Conservation (phyloP, 2,888 invertebrate species). For the Leptopterna dolabrata region DNA sequence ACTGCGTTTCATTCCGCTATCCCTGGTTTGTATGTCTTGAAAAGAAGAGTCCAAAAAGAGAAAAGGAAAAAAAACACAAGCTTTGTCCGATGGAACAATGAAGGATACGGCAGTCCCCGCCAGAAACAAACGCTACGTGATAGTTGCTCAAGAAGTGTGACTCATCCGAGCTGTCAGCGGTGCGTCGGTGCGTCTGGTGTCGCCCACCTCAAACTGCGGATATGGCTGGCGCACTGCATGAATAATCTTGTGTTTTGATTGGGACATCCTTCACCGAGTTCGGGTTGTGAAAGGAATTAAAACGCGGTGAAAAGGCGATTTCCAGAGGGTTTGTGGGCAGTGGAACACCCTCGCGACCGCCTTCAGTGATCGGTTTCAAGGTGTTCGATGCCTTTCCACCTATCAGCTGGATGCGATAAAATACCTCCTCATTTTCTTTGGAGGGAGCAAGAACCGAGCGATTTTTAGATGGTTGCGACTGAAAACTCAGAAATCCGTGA, state of each 20-base stretch:
- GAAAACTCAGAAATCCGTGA: no score
- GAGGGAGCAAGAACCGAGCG: no score
- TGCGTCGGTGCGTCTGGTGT: neutral
- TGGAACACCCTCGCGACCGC: neutral
- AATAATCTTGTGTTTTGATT: neutral
- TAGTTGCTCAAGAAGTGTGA: slow-evolving; percentile 48
- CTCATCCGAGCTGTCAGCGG: neutral
- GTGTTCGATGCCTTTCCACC: no score
- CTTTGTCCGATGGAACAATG: slow-evolving; percentile 12
- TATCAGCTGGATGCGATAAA: no score
- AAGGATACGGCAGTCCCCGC: slow-evolving; percentile 22
- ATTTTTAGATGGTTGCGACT: no score
- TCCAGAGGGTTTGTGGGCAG: neutral
- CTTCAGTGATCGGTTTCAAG: no score
- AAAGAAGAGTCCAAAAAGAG: slow-evolving; percentile 2
- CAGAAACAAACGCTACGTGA: slow-evolving; percentile 45
- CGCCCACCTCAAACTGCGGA: slow-evolving; percentile 13
- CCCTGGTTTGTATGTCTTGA: neutral
- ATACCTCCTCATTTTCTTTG: no score
- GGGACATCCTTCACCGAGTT: neutral
- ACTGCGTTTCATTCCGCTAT: neutral
- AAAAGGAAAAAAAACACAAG: neutral
- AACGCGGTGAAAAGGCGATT: neutral
- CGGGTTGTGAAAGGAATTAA: neutral
- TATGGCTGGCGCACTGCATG: neutral